These are phyloP conservation scores for Etheostoma spectabile DNA, from an alignment of 2,113 vertebrate genomes.

Conservation along the genomic window DNA sequence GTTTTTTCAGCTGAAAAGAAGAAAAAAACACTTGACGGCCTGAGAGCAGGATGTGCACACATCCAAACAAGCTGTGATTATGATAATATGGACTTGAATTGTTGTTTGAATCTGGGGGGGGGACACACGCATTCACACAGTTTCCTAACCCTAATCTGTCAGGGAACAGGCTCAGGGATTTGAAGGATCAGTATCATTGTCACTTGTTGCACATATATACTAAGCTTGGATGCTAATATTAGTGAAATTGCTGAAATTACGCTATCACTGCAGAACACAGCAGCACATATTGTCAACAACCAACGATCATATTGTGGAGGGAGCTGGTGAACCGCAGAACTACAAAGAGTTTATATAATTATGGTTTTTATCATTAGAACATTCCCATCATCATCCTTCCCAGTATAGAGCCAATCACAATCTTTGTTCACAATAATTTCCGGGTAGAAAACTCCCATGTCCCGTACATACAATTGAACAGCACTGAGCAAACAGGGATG, in stretches of 20 bases:
- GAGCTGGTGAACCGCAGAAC: background rate
- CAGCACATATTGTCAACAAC: background rate
- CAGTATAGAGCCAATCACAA: background rate
- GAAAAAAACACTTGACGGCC: slow-evolving; percentile 7
- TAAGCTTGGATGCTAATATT: slow-evolving; percentile 33
- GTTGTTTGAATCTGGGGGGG: slow-evolving; percentile 22
- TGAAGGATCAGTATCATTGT: background rate
- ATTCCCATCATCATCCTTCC: no score
- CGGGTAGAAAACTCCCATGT: no score
- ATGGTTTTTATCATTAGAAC: no score
- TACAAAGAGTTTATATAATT: background rate
- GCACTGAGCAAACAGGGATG: no score
- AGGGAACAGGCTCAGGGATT: background rate
- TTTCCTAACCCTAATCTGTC: slow-evolving; percentile 11
- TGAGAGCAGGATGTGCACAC: slow-evolving; percentile 55
- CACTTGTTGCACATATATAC: background rate
- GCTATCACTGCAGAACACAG: background rate
- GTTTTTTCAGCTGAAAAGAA: background rate
- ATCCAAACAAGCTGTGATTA: slow-evolving; percentile 61
- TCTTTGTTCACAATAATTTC: no score
- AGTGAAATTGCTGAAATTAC: slow-evolving; percentile 39
- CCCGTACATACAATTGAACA: no score
- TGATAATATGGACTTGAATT: slow-evolving; percentile 52
- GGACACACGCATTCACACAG: background rate
- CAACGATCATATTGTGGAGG: background rate